A percentile compares a stretch with the other conserved stretches of the same genome.
Conservation (phyloP, 23 tunicate genomes). For the Trididemnum nubilum region DNA sequence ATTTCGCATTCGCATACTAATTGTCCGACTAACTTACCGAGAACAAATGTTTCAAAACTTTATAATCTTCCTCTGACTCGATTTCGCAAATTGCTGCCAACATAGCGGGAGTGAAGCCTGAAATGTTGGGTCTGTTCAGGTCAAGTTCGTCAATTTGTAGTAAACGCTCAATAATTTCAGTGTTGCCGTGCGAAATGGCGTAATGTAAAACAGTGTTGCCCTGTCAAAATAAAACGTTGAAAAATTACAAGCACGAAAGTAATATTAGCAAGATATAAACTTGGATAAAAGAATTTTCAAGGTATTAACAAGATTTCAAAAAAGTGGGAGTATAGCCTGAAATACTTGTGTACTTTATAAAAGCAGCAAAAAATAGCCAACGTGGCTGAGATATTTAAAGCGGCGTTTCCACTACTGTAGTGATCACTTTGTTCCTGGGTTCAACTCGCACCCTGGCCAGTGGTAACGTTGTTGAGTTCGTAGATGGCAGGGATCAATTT, state of each 20-base stretch:
- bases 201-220: constrained; percentile 97
- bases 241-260: too few species aligned
- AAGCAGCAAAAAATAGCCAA: too few species aligned
- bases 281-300: too few species aligned
- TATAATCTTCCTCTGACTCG: constrained; percentile 43
- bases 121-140: constrained; percentile 62
- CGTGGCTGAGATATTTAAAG: too few species aligned
- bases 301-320: too few species aligned
- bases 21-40: constrained; percentile 51
- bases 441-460: too few species aligned
- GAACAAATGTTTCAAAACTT: constrained; percentile 53
- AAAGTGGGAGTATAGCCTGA: background rate
- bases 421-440: too few species aligned
- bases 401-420: too few species aligned
- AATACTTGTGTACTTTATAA: background rate
- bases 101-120: constrained; percentile 96
- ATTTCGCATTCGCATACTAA: too few species aligned
- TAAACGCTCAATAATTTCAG: constrained; percentile 47
- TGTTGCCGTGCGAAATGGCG: constrained; percentile 89
- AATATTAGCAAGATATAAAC: too few species aligned
- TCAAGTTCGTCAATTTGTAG: constrained; percentile 58
- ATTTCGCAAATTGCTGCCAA: constrained; percentile 82
- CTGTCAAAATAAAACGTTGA: constrained; percentile 48
- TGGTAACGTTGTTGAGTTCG: too few species aligned
- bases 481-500: too few species aligned